A percentile compares a stretch with the other conserved stretches of the same genome.
Conservation (phyloP, 2,888 invertebrate genomes). For the Cinara cedri region DNA sequence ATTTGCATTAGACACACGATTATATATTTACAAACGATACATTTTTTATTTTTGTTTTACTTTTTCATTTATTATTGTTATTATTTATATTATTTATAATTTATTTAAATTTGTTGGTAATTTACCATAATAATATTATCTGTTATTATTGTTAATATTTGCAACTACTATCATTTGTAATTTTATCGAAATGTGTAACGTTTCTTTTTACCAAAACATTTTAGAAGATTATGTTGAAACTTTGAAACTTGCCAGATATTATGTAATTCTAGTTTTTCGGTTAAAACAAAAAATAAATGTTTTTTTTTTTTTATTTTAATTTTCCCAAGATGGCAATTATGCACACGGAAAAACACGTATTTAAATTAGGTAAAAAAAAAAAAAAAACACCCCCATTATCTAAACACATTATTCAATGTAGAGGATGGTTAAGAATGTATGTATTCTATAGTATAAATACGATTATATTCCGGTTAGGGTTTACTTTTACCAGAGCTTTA, state of each 20-base stretch:
- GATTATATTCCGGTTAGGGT: background rate
- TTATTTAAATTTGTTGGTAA: too few species aligned
- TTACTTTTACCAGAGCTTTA: slow-evolving; percentile 7
- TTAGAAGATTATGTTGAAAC: too few species aligned
- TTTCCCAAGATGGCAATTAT: slow-evolving; percentile 4
- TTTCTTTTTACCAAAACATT: background rate
- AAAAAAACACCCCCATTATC: background rate
- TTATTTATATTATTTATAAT: too few species aligned
- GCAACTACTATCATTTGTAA: too few species aligned
- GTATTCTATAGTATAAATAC: background rate
- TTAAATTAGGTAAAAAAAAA: background rate
- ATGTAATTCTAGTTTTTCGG: too few species aligned
- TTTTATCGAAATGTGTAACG: too few species aligned
- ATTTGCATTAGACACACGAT: too few species aligned
- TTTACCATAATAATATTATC: too few species aligned
- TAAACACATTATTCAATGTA: slow-evolving; percentile 26
- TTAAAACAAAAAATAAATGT: background rate
- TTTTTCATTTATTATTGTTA: too few species aligned
- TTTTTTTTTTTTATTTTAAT: background rate
- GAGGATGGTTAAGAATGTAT: background rate
- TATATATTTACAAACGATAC: too few species aligned
- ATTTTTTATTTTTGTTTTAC: too few species aligned
- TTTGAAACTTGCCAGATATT: background rate
- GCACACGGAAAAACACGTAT: background rate
- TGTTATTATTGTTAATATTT: too few species aligned